A percentile compares a stretch with the other conserved stretches of the same genome.
These are phyloP conservation scores for Himalopsyche tibetana DNA, from an alignment of 2,888 invertebrate species.

Conservation along the genomic window DNA sequence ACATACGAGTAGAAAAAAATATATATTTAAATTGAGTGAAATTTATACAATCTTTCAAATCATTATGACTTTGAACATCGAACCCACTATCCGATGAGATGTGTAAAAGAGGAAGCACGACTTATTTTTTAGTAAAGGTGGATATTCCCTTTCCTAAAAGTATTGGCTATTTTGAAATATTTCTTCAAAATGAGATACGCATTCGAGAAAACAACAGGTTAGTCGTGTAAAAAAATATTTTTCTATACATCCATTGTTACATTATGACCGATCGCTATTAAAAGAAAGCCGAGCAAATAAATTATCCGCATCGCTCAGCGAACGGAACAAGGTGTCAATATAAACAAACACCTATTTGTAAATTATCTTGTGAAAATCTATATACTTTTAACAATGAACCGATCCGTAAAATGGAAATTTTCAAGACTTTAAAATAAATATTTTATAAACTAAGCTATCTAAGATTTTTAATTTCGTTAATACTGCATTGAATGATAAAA, in stretches of 20 bases:
- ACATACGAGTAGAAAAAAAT: conserved; percentile 38
- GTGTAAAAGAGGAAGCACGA: conserved; percentile 38
- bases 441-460: conserved; percentile 12
- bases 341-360: neutral
- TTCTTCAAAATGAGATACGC: conserved; percentile 34
- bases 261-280: conserved; percentile 12
- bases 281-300: neutral
- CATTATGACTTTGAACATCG: neutral
- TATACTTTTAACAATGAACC: neutral
- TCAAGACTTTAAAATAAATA: conserved; percentile 18
- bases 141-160: conserved; percentile 16
- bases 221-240: conserved; percentile 42
- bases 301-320: neutral
- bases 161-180: conserved; percentile 43
- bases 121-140: conserved; percentile 32
- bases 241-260: conserved; percentile 36
- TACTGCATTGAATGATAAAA: conserved; percentile 11
- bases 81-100: conserved; percentile 18
- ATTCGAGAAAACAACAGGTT: conserved; percentile 19
- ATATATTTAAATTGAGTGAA: conserved; percentile 39
- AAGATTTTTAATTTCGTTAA: conserved; percentile 4
- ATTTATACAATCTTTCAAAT: conserved; percentile 34
- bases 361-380: neutral
- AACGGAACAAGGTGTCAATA: neutral
- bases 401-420: neutral